These are phyloP conservation scores for Rhea americana DNA, from an alignment of 2,113 vertebrate species.

Conservation along the genomic window DNA sequence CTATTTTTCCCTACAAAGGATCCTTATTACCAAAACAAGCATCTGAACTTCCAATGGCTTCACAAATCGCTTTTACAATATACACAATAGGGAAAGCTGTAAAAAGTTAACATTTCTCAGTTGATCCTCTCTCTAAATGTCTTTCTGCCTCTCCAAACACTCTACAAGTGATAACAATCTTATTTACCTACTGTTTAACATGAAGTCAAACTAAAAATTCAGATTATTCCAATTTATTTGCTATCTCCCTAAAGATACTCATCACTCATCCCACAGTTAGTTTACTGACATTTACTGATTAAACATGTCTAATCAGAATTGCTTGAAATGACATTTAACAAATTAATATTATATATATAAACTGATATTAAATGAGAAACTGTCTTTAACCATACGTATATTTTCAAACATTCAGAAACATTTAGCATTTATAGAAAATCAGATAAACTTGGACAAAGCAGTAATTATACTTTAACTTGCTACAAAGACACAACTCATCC, in stretches of 20 bases:
- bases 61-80: rapidly evolving
- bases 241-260: neutral
- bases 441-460: neutral
- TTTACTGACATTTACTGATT: neutral
- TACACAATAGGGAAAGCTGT: neutral
- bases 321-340: neutral
- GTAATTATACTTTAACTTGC: neutral
- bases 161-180: neutral
- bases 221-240: neutral
- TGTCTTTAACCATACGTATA: neutral
- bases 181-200: neutral
- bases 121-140: rapidly evolving
- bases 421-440: neutral
- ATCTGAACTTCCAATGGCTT: neutral
- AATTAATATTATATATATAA: neutral
- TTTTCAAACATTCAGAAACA: neutral
- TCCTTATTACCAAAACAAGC: neutral
- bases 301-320: neutral
- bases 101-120: neutral
- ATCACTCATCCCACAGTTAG: neutral
- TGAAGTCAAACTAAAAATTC: neutral
- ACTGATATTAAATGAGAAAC: neutral
- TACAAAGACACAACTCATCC: neutral
- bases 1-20: neutral
- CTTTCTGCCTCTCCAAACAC: neutral